phyloP scores from a whole-genome alignment of 2,797 vertebrate genomes.

The Fistularia tabacaria region DNA sequence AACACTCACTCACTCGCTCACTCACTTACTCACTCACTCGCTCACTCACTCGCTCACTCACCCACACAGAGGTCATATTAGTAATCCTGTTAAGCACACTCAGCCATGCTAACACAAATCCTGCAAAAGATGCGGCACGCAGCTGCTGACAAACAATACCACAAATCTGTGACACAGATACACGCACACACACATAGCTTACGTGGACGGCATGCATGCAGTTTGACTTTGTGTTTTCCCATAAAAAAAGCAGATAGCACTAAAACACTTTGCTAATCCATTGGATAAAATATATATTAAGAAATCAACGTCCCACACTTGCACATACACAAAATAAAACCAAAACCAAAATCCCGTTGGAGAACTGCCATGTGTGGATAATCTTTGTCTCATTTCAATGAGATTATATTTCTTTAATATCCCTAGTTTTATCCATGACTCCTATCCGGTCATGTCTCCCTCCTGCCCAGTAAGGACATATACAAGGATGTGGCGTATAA shows the following conservation, averaged over 20 bases:
- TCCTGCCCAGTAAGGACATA: slow-evolving; percentile 33
- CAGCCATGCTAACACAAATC: slow-evolving; percentile 57
- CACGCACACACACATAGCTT: not conserved
- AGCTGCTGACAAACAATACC: slow-evolving; percentile 44
- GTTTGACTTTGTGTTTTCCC: not conserved
- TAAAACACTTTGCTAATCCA: too few relatives aligned
- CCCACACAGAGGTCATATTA: slow-evolving; percentile 46
- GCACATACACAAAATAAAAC: too few relatives aligned
- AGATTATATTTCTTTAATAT: slow-evolving; percentile 77
- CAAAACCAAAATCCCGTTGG: too few relatives aligned
- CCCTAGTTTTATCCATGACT: slow-evolving; percentile 64
- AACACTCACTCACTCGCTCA: slow-evolving; percentile 16
- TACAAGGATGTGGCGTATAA: slow-evolving; percentile 2
- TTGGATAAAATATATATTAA: too few relatives aligned
- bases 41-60: slow-evolving; percentile 10
- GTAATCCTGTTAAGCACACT: slow-evolving; percentile 65
- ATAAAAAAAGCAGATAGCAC: too few relatives aligned
- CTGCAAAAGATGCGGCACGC: slow-evolving; percentile 32
- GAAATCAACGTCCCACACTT: too few relatives aligned
- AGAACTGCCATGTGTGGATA: slow-evolving; percentile 43
- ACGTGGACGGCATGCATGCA: not conserved
- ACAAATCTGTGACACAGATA: slow-evolving; percentile 12
- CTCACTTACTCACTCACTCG: slow-evolving; percentile 22
- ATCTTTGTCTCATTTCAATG: slow-evolving; percentile 62
- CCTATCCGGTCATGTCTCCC: slow-evolving; percentile 60